These are phyloP conservation scores for Palloptera scutellata DNA, from an alignment of 2,888 invertebrate genomes.

Conservation along the genomic window DNA sequence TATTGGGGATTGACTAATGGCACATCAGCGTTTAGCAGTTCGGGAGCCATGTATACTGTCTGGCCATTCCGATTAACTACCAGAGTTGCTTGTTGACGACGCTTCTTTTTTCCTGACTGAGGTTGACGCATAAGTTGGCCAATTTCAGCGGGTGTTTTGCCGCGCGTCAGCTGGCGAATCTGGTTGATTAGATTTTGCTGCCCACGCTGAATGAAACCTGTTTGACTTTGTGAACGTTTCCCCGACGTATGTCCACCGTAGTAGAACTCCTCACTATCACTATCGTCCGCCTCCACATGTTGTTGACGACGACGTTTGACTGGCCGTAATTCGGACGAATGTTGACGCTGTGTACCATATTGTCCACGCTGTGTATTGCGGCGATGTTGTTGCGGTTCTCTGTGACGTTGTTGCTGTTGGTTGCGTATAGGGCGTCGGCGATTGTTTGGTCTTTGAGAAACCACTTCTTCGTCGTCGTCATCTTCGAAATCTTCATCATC, in stretches of 20 bases:
- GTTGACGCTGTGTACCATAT: not conserved
- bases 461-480: slow-evolving; percentile 36
- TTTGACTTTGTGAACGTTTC: slow-evolving; percentile 40
- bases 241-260: slow-evolving; percentile 22
- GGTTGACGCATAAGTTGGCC: slow-evolving; percentile 35
- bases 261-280: slow-evolving; percentile 24
- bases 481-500: slow-evolving; percentile 38
- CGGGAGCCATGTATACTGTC: slow-evolving; percentile 50
- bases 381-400: slow-evolving; percentile 23
- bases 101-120: slow-evolving; percentile 35
- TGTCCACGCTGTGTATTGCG: slow-evolving; percentile 26
- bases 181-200: slow-evolving; percentile 54
- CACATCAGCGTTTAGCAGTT: slow-evolving; percentile 36
- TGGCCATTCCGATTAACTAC: slow-evolving; percentile 54
- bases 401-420: slow-evolving; percentile 9
- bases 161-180: slow-evolving; percentile 50
- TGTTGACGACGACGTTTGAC: not conserved
- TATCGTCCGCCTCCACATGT: slow-evolving; percentile 12
- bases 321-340: not conserved
- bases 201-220: slow-evolving; percentile 50
- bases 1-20: slow-evolving; percentile 29
- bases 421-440: slow-evolving; percentile 38
- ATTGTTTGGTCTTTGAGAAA: slow-evolving; percentile 31
- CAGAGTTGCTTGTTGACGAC: slow-evolving; percentile 48
- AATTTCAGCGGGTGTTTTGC: slow-evolving; percentile 46